These are phyloP conservation scores for Numenius arquata DNA, from an alignment of 2,113 vertebrate genomes.

Conservation along the genomic window DNA sequence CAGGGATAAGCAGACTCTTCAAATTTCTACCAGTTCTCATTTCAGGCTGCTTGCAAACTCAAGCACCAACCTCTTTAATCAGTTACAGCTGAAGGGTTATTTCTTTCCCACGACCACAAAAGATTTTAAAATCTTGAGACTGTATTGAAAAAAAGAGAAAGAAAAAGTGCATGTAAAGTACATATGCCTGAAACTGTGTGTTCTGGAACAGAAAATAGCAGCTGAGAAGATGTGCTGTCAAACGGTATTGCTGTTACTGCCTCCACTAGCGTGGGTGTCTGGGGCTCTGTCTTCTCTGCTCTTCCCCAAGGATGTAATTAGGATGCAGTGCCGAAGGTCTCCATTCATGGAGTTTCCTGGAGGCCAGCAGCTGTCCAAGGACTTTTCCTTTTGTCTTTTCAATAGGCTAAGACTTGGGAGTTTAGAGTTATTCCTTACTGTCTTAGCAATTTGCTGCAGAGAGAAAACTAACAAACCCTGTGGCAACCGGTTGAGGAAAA, in stretches of 20 bases:
- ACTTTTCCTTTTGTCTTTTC: not conserved
- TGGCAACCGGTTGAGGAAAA: fast-evolving
- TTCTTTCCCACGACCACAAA: constrained; percentile 30
- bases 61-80: constrained; percentile 24
- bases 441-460: not conserved
- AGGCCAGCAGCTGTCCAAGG: not conserved
- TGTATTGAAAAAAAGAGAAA: not conserved
- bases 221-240: not conserved
- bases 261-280: not conserved
- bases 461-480: not conserved
- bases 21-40: not conserved
- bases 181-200: not conserved
- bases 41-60: constrained; percentile 14
- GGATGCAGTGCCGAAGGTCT: not conserved
- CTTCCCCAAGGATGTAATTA: constrained; percentile 36
- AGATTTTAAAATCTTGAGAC: not conserved
- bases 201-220: constrained; percentile 11
- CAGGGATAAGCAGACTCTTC: not conserved
- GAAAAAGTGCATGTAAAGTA: not conserved
- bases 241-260: not conserved
- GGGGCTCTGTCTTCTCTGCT: not conserved
- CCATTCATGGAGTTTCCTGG: not conserved
- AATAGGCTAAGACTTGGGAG: not conserved
- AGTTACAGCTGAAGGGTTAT: constrained; percentile 32
- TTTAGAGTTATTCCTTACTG: not conserved